Base-by-base conservation (phyloP, 1,140 invertebrate species). In the Cataglyphis hispanica region DNA sequence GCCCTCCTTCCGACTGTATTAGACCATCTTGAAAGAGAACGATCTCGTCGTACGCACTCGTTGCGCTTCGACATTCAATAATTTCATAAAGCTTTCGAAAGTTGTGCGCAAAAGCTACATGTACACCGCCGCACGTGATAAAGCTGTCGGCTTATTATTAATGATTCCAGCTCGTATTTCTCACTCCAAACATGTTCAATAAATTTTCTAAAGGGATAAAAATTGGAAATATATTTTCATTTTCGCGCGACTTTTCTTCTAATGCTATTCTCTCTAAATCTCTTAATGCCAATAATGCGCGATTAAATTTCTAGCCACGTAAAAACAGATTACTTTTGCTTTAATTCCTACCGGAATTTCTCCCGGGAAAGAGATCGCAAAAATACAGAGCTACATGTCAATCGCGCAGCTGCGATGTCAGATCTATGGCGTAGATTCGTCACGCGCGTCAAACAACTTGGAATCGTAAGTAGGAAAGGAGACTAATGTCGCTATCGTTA, bases 401-500 rank as follows among this genome's bases (percentile, higher is more conserved):
- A 69, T 80, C 77, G 64, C 16, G 34, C 43, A 37, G 77, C n/a
- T 53, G 69, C 22, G 31, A 19, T 11, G 58, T 53, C 50, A n/a
- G 53, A 60, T 60, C 13, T 25, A 58, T 11, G 27, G 53, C 8
- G 40, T 4, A 50, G 50, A 56, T 86, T n/a, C 31, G 53, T 75
- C 60, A 50, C 61, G 50, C 72, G 80, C 66, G 84, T 63, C 77
- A 86, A 89, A 89, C 60, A 78, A 50, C 11, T 86, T 76, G 50
- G 64, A 89, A 81, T 43, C 46, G 88, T 88, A 90, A 90, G 89
- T 90, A 90, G 88, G 89, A 86, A 90, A 90, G 77, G 86, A 90
- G 89, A 90, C 89, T 90, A 90, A 87, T 88, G 83, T 89, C 88
- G 89, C 76, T 87, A 84, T 88, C 88, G 88, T 89, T 90, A 90